phyloP scores from a whole-genome alignment of 2,113 vertebrate genomes.

The Hydropotes inermis region DNA sequence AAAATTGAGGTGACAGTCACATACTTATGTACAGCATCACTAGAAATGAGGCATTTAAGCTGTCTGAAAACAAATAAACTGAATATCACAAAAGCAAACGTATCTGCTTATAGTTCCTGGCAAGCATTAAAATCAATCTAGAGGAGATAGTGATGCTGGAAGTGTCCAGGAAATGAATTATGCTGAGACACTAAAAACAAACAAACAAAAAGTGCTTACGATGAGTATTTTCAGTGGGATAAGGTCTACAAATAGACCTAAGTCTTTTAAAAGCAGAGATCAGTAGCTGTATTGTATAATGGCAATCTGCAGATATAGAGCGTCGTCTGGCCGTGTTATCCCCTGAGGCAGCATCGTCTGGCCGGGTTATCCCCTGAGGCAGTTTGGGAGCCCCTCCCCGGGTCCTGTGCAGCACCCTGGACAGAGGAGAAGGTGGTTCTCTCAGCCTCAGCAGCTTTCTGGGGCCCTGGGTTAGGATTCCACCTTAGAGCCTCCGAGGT shows the following conservation, averaged over 20 bases:
- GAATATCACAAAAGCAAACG: background rate
- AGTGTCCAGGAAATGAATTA: constrained; percentile 19
- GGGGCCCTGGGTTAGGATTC: background rate
- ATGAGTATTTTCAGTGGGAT: background rate
- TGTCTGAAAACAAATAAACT: constrained; percentile 16
- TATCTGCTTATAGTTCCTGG: background rate
- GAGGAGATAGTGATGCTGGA: background rate
- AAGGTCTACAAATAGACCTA: background rate
- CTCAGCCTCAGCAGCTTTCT: background rate
- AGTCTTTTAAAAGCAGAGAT: background rate
- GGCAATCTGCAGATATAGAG: background rate
- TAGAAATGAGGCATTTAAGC: background rate
- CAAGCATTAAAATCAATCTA: constrained; percentile 26
- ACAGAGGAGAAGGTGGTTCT: background rate
- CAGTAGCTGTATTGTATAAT: background rate
- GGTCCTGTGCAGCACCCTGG: background rate
- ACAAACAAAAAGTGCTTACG: background rate
- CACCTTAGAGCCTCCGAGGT: background rate
- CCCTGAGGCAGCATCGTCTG: background rate
- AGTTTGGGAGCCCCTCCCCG: background rate
- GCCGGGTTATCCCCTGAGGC: background rate
- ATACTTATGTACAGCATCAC: background rate
- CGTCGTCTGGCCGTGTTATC: background rate
- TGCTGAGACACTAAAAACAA: background rate
- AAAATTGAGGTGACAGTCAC: background rate